Evolutionary conservation across 2,113 vertebrate genomes (phyloP).

Genomic region (Hippocampus guttulatus): DNA sequence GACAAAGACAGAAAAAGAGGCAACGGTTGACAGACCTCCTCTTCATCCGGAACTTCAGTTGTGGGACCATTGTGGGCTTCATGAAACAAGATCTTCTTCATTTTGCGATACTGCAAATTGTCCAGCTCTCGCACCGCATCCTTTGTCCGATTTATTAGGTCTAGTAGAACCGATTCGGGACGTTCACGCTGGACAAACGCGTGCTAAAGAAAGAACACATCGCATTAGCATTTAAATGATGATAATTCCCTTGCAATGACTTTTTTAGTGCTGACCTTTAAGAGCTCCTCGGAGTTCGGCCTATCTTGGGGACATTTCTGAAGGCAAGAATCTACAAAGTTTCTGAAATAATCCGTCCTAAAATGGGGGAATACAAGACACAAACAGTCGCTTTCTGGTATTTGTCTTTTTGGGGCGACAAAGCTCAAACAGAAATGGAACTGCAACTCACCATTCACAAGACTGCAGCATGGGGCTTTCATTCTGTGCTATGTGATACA

Average conservation of each 20-base stretch:
- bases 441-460: slow-evolving; percentile 93
- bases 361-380: slow-evolving; percentile 34
- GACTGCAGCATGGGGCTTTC: slow-evolving; percentile 94
- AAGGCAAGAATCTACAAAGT: slow-evolving; percentile 99
- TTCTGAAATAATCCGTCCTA: slow-evolving; percentile 98
- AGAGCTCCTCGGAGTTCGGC: slow-evolving; percentile 95
- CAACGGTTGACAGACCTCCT: slow-evolving; percentile 78
- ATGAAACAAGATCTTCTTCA: slow-evolving; percentile 99
- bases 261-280: slow-evolving; percentile 78
- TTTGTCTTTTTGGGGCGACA: neutral
- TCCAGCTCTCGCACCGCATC: slow-evolving; percentile 97
- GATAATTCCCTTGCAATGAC: neutral
- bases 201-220: slow-evolving; percentile 71
- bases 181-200: slow-evolving; percentile 93
- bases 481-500: slow-evolving; percentile 99
- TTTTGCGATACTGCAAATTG: slow-evolving; percentile 98
- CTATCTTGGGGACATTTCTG: slow-evolving; percentile 99
- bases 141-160: slow-evolving; percentile 96
- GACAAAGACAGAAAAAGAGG: neutral
- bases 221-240: neutral
- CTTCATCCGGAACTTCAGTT: slow-evolving; percentile 90
- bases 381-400: slow-evolving; percentile 5
- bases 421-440: slow-evolving; percentile 29
- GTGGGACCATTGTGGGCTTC: slow-evolving; percentile 94
- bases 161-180: slow-evolving; percentile 92